These are phyloP conservation scores for Heliconius charithonia DNA, from an alignment of 2,888 invertebrate genomes.

Conservation along the genomic window DNA sequence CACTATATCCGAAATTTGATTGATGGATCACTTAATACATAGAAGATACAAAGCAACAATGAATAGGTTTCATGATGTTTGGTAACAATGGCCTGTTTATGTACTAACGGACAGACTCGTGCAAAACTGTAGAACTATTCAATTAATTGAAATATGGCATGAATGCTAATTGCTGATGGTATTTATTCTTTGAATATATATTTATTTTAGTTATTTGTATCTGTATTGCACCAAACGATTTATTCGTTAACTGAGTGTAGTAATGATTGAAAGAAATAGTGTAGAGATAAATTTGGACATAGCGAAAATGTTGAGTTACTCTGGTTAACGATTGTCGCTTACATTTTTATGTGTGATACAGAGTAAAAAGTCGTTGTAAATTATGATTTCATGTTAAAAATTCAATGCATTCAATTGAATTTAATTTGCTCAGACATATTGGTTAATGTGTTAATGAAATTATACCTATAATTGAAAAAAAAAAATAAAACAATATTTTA, in stretches of 20 bases:
- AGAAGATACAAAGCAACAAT: constrained; percentile 7
- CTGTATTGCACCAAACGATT: background rate
- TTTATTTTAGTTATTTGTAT: background rate
- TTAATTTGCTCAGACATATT: background rate
- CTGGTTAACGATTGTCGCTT: background rate
- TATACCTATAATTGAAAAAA: no score
- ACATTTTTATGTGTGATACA: background rate
- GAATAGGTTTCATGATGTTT: constrained; percentile 15
- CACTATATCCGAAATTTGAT: constrained; percentile 41
- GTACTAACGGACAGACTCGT: background rate
- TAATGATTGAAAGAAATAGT: background rate
- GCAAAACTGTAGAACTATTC: background rate
- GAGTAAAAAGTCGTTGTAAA: no score
- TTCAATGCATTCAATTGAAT: background rate
- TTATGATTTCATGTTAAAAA: background rate
- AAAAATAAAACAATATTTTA: no score
- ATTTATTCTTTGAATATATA: background rate
- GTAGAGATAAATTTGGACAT: no score
- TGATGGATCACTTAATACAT: constrained; percentile 30
- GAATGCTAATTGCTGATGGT: background rate
- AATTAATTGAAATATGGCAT: background rate
- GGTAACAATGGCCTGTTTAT: background rate
- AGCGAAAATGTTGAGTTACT: no score
- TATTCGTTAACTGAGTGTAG: background rate
- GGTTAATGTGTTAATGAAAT: no score